A percentile compares a stretch with the other conserved stretches of the same genome.
phyloP scores from a whole-genome alignment of 2,888 invertebrate species.

The Sturmia bella region DNA sequence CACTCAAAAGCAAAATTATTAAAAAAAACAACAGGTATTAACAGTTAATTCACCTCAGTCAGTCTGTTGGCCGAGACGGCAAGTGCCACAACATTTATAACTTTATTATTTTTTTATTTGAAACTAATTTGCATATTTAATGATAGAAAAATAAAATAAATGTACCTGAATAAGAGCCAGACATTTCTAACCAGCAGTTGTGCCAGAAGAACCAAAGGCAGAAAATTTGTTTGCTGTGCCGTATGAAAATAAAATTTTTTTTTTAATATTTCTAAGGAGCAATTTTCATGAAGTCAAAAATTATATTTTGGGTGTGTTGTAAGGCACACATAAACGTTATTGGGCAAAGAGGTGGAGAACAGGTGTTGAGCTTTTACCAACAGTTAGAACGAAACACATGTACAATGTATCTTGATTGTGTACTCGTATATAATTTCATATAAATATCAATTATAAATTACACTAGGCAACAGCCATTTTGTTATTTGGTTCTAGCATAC shows the following conservation, averaged over 20 bases:
- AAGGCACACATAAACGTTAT: constrained; percentile 20
- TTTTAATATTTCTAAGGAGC: too few relatives aligned
- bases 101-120: constrained; percentile 18
- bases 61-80: not conserved
- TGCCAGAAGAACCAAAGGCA: constrained; percentile 27
- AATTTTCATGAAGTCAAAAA: constrained; percentile 13
- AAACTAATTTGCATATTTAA: constrained; percentile 43
- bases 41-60: constrained; percentile 1
- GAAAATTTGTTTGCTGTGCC: not conserved
- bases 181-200: constrained; percentile 5
- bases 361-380: constrained; percentile 60
- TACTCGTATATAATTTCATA: constrained; percentile 7
- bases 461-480: too few relatives aligned
- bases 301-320: constrained; percentile 58
- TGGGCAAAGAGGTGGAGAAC: constrained; percentile 37
- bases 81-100: constrained; percentile 5
- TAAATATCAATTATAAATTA: not conserved
- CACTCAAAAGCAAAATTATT: not conserved
- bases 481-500: too few relatives aligned
- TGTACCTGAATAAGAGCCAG: not conserved
- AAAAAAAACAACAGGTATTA: constrained; percentile 2
- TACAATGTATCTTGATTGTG: not conserved
- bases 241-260: constrained; percentile 5
- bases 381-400: constrained; percentile 3
- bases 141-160: constrained; percentile 5